Conservation (phyloP, 2,797 vertebrate species). For the Pristis pectinata region DNA sequence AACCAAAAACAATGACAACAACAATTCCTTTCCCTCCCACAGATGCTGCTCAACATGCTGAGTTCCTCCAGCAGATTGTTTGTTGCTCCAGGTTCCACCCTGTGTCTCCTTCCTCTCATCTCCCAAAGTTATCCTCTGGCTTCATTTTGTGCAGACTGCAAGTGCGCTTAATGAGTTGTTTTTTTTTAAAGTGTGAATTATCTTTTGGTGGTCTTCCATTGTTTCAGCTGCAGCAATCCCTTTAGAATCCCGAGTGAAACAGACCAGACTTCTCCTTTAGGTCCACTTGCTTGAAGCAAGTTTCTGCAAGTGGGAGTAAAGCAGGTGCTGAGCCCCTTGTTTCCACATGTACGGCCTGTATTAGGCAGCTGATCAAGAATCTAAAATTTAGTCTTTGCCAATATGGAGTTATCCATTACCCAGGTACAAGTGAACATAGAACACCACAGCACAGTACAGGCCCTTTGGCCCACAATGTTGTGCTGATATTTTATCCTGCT, state of each 20-base stretch:
- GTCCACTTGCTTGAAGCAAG: background rate
- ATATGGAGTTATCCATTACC: background rate
- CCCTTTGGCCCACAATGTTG: no score
- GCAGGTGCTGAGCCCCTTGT: no score
- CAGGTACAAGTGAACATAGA: no score
- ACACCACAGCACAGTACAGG: no score
- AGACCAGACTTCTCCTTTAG: background rate
- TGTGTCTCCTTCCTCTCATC: no score
- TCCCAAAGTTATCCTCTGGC: background rate
- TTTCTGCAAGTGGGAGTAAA: background rate
- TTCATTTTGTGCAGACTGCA: background rate
- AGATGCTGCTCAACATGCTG: no score
- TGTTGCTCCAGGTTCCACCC: no score
- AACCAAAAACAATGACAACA: no score
- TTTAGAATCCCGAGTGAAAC: background rate
- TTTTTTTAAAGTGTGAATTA: background rate
- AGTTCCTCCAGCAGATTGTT: no score
- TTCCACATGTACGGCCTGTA: background rate
- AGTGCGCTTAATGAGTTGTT: background rate
- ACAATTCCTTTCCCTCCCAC: no score
- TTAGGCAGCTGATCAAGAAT: background rate
- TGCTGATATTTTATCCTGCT: no score
- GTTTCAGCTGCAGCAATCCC: background rate
- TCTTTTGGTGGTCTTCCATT: background rate
- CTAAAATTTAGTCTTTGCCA: background rate